Conservation (phyloP, 2,797 vertebrate species). For the Acanthopagrus latus region DNA sequence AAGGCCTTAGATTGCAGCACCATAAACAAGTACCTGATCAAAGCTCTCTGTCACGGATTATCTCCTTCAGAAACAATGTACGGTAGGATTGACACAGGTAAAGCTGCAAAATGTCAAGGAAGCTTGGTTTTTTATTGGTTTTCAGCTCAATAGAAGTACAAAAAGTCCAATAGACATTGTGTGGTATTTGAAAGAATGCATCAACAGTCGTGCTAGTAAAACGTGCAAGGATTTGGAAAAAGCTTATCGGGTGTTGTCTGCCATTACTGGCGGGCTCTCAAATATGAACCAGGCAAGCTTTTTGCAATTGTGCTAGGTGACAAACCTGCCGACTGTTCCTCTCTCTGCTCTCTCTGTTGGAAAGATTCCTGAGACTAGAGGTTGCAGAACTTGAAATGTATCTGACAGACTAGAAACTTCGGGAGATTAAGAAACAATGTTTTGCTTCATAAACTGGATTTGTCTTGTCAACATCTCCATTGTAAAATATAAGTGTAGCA, state of each 20-base stretch:
- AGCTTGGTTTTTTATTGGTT: constrained; percentile 72
- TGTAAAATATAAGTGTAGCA: too few species aligned
- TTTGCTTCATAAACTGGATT: too few species aligned
- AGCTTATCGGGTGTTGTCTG: constrained; percentile 22
- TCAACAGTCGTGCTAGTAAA: constrained; percentile 23
- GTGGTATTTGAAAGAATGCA: constrained; percentile 52
- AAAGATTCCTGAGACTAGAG: not conserved
- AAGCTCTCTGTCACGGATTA: constrained; percentile 81
- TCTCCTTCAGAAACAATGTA: constrained; percentile 71
- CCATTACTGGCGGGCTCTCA: not conserved
- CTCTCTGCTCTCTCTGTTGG: not conserved
- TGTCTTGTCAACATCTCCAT: too few species aligned
- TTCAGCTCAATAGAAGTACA: constrained; percentile 51
- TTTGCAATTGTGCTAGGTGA: not conserved
- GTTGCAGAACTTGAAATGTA: not conserved
- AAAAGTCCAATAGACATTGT: constrained; percentile 39
- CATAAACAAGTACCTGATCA: constrained; percentile 83
- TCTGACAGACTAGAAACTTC: not conserved
- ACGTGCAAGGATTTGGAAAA: constrained; percentile 28
- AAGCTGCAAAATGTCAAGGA: constrained; percentile 80
- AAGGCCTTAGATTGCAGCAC: constrained; percentile 72
- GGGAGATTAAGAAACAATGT: not conserved
- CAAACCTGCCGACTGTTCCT: constrained; percentile 10
- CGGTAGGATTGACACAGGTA: constrained; percentile 71
- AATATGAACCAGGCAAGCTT: constrained; percentile 22